These are phyloP conservation scores for Habroteleia sp. DNA, from an alignment of 2,888 invertebrate genomes.

Conservation along the genomic window DNA sequence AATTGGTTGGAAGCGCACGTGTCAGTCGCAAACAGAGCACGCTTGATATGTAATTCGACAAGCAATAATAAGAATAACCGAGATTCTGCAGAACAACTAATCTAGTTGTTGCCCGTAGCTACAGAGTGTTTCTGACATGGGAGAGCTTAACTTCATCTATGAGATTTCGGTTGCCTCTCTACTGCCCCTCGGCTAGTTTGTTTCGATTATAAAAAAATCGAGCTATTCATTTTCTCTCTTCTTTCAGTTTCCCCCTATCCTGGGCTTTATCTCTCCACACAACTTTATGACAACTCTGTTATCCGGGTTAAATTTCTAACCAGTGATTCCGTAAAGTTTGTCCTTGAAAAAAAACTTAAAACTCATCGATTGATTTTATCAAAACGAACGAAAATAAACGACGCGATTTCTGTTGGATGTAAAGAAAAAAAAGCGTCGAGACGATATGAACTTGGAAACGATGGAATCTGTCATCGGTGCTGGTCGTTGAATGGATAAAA, in stretches of 20 bases:
- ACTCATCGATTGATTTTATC: slow-evolving; percentile 18
- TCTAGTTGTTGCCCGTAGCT: slow-evolving; percentile 74
- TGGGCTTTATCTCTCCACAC: not conserved
- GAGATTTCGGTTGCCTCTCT: slow-evolving; percentile 24
- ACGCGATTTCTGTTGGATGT: slow-evolving; percentile 6
- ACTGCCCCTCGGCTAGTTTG: slow-evolving; percentile 44
- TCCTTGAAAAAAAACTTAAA: not conserved
- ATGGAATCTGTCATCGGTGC: slow-evolving; percentile 21
- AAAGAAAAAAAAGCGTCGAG: slow-evolving; percentile 19
- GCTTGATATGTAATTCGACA: slow-evolving; percentile 63
- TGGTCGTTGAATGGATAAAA: slow-evolving; percentile 19
- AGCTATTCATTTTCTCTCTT: slow-evolving; percentile 13
- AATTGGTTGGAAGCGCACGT: slow-evolving; percentile 67
- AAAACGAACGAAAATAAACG: slow-evolving; percentile 1
- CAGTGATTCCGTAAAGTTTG: not conserved
- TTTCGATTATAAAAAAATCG: slow-evolving; percentile 41
- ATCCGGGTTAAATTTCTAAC: slow-evolving; percentile 16
- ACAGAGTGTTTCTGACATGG: slow-evolving; percentile 75
- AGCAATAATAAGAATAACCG: slow-evolving; percentile 55
- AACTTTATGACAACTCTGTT: slow-evolving; percentile 33
- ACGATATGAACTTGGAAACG: slow-evolving; percentile 29
- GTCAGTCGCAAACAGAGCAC: slow-evolving; percentile 73
- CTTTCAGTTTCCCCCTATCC: not conserved
- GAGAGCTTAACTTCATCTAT: slow-evolving; percentile 48
- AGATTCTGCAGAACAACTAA: slow-evolving; percentile 70